Conservation (phyloP, 2,888 invertebrate genomes). For the Pseudococcus viburni region DNA sequence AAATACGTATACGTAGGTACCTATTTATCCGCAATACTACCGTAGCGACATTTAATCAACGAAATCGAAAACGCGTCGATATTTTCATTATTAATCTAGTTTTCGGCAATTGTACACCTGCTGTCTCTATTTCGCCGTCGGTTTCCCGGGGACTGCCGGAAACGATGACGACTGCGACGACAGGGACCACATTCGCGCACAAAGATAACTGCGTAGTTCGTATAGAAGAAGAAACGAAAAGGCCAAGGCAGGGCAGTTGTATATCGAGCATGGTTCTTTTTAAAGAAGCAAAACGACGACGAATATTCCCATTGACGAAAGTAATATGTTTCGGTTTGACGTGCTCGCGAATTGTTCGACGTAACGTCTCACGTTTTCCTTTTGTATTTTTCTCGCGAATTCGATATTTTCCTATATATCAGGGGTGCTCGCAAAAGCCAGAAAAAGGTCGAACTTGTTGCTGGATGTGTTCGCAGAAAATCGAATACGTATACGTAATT, state of each 20-base stretch:
- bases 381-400: not conserved
- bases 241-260: not conserved
- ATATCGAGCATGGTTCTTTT: not conserved
- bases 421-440: not conserved
- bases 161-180: not conserved
- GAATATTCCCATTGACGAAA: not conserved
- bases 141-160: not conserved
- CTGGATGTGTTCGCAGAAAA: not conserved
- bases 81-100: slow-evolving; percentile 51
- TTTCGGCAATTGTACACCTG: slow-evolving; percentile 27
- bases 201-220: not conserved
- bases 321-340: slow-evolving; percentile 6
- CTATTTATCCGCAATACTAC: not conserved
- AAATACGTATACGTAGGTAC: not conserved
- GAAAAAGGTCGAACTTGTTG: slow-evolving; percentile 7
- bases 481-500: not conserved
- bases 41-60: not conserved
- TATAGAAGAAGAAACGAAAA: not conserved
- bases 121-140: not conserved
- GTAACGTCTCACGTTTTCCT: not conserved
- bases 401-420: not conserved
- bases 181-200: too few species aligned
- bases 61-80: slow-evolving; percentile 41
- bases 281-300: not conserved
- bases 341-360: not conserved